phyloP scores from a whole-genome alignment of 2,888 invertebrate genomes.

The Lasioglossum oenotherae region DNA sequence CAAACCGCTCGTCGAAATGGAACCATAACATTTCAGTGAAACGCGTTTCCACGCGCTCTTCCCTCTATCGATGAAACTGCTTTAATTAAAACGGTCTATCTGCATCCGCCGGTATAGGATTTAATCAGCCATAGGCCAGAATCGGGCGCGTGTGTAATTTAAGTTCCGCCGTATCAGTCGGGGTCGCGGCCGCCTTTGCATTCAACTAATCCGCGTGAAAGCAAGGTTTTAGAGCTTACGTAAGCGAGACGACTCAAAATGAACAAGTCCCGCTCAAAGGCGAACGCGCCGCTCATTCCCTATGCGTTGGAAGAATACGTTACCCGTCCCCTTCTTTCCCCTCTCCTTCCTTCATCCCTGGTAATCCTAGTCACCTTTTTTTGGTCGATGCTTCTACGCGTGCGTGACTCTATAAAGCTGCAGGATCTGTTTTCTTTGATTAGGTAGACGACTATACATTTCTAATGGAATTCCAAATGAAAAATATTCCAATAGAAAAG shows the following conservation, averaged over 20 bases:
- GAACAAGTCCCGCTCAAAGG: constrained; percentile 62
- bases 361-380: background rate
- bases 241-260: constrained; percentile 67
- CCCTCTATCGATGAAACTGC: constrained; percentile 45
- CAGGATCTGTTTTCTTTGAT: background rate
- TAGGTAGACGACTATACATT: background rate
- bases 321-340: background rate
- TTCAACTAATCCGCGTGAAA: constrained; percentile 66
- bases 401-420: background rate
- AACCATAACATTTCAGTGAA: background rate
- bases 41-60: constrained; percentile 1
- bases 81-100: constrained; percentile 72
- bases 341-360: background rate
- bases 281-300: constrained; percentile 40
- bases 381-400: background rate
- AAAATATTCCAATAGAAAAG: background rate
- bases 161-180: constrained; percentile 70
- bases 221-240: constrained; percentile 73
- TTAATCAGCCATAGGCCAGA: constrained; percentile 69
- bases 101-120: constrained; percentile 60
- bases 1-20: constrained; percentile 4
- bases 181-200: constrained; percentile 59
- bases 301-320: background rate
- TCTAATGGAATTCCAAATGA: background rate
- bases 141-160: constrained; percentile 73